Evolutionary conservation across 2,888 invertebrate species (phyloP).

Genomic region (Lacanobia wlatinum): DNA sequence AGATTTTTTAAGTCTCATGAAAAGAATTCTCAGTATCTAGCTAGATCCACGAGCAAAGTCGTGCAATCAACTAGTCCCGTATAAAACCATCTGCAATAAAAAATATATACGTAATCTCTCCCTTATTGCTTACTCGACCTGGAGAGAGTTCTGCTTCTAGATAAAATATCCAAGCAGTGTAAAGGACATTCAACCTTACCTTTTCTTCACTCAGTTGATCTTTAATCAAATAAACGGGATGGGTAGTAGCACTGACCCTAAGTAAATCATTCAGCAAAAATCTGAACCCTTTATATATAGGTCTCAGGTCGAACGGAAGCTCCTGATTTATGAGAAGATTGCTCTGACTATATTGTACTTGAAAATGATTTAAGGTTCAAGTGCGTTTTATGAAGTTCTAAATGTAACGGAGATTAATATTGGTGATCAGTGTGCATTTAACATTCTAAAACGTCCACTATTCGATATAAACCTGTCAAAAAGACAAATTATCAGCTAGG

Average conservation of each 20-base stretch:
- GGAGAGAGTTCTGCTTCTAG: neutral
- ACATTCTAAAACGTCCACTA: neutral
- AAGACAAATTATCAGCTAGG: neutral
- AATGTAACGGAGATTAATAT: no score
- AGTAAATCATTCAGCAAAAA: slow-evolving; percentile 51
- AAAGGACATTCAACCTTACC: slow-evolving; percentile 29
- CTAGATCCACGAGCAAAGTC: neutral
- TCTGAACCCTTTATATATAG: slow-evolving; percentile 40
- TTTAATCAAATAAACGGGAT: slow-evolving; percentile 56
- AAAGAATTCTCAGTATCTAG: neutral
- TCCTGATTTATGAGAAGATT: slow-evolving; percentile 34
- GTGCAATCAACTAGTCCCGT: neutral
- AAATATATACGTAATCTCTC: slow-evolving; percentile 6
- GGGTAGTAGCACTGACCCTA: slow-evolving; percentile 35
- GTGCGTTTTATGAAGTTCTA: neutral
- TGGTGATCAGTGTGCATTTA: neutral
- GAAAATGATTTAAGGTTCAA: neutral
- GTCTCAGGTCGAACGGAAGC: slow-evolving; percentile 23
- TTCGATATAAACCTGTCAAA: no score
- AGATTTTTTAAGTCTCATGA: no score
- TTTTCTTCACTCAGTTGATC: slow-evolving; percentile 56
- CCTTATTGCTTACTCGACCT: slow-evolving; percentile 28
- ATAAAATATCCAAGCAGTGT: slow-evolving; percentile 28
- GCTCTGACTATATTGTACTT: slow-evolving; percentile 14
- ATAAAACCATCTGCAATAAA: neutral